Evolutionary conservation across 2,797 vertebrate species (phyloP), one percentile per base, ranked within the genome.

Genomic region (Ctenopoma kingsleyae): DNA sequence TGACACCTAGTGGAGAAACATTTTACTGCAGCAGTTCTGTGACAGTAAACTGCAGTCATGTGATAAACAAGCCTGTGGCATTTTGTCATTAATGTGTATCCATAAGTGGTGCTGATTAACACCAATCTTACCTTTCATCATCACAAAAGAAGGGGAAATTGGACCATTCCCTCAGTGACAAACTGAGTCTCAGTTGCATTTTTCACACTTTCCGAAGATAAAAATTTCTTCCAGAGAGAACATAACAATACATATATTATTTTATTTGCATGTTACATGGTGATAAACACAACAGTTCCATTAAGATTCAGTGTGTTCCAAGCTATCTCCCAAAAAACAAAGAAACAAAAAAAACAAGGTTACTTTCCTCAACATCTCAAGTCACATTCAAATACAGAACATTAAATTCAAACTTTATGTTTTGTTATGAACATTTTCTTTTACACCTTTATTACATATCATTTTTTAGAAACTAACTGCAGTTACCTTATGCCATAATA

Each of bases 201-300:
- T 67, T 30, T 48, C 13, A 67, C 13, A 59, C 35, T 56, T 66
- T 54, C 20, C 6, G 5, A 41, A 43, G 44, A 83, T 67, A 88
- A 84, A 86, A 81, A 86, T 69, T 6, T 74, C 70, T 65, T 71
- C 40, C 68, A 88, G 63, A 86, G 56, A 77, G 47, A 74, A 59
- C 55, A 58, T 78, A 91, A 89, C 86, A 92, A 90, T 90, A 89
- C 87, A 88, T 89, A 84, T 82, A 80, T 84, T 78, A 73, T 89
- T 92, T 94, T 93, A 94, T 94, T 94, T 88, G 80, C 87, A 89
- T 92, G 88, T 93, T 92, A 92, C 91, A 93, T 86, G 84, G 86
- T 79, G 81, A 90, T 88, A 51, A 92, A 91, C 90, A 92, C 88
- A 91, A 74, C 88, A 89, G 81, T 76, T 75, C 77, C 89, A 60